Evolutionary conservation across 1,140 invertebrate genomes (phyloP), one percentile per base, ranked within the genome.

Genomic region (Agrilus planipennis): DNA sequence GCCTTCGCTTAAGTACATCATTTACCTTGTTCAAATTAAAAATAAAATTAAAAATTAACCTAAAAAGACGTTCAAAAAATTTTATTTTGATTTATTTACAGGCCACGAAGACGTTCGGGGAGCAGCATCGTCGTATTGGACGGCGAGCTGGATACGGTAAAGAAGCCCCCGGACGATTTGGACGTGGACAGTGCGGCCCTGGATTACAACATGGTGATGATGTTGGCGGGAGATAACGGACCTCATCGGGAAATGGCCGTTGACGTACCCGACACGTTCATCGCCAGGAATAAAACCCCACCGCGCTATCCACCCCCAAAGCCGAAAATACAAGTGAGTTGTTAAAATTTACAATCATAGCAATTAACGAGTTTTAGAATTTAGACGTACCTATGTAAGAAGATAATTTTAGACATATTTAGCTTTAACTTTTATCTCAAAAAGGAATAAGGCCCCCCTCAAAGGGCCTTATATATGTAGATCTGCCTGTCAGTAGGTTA

Each of bases 181-280:
- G 55, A 60, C 50, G 53, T 55, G 29, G 51, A 42, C 39, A 54
- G 60, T 49, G 53, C 55, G 29, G 51, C 41, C 39, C 34, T 60
- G 25, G 59, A 61, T 36, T 73, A 75, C 62, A 67, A 70, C 63
- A 76, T 77, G 73, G 71, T 77, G 65, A 76, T 73, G 63, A 77
- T 79, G 74, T 63, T 77, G 46, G 68, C 71, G 49, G 68, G 73
- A 57, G 76, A 81, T 60, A 75, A 75, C 62, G 77, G 81, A 65
- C 84, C 84, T 56, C 84, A 87, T 71, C 79, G 86, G 58, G 94
- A 98, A 77, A 91, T 97, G 86, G 89, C 94, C 55, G 91, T 98
- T 58, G 94, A 97, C 68, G 91, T 94, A 46, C 94, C 94, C 54
- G 91, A 94, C 58, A 84, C 81, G 55, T 96, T 97, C 69, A 81